A percentile compares a stretch with the other conserved stretches of the same genome.
These are phyloP conservation scores for Drosophila recens DNA, from an alignment of 2,888 invertebrate species.

Conservation along the genomic window DNA sequence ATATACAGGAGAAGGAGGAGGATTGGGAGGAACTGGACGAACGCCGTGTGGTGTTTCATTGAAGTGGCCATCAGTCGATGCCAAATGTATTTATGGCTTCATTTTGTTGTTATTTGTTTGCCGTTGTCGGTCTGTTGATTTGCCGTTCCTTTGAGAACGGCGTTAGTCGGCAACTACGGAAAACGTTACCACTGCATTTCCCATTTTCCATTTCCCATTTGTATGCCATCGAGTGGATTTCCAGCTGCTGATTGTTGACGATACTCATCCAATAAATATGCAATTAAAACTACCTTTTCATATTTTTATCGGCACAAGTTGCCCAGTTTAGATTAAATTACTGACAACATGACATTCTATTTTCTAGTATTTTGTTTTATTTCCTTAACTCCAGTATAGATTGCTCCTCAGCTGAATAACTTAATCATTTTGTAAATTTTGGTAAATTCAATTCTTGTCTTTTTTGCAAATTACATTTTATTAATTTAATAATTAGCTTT, in stretches of 20 bases:
- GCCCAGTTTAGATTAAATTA: too few species aligned
- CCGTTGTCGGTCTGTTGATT: slow-evolving; percentile 46
- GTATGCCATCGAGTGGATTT: slow-evolving; percentile 33
- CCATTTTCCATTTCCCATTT: not conserved
- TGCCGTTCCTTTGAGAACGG: slow-evolving; percentile 49
- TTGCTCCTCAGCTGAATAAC: too few species aligned
- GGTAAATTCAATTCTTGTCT: too few species aligned
- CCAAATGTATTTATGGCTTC: slow-evolving; percentile 78
- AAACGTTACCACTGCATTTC: slow-evolving; percentile 25
- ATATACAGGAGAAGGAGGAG: slow-evolving; percentile 15
- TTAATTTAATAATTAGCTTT: too few species aligned
- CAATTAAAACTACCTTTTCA: slow-evolving; percentile 26
- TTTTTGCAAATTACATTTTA: too few species aligned
- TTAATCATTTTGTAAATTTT: too few species aligned
- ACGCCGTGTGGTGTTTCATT: slow-evolving; percentile 38
- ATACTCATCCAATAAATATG: slow-evolving; percentile 36
- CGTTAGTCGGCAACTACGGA: slow-evolving; percentile 24
- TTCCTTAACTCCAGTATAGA: too few species aligned
- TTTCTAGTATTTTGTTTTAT: too few species aligned
- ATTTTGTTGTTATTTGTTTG: slow-evolving; percentile 62
- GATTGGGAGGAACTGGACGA: not conserved
- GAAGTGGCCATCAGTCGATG: slow-evolving; percentile 70
- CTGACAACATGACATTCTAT: too few species aligned
- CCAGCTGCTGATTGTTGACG: slow-evolving; percentile 30
- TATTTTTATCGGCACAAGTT: not conserved